A percentile compares a stretch with the other conserved stretches of the same genome.
Evolutionary conservation across 64 coral and sea anemone species (phyloP).

Genomic region (Porites lutea): DNA sequence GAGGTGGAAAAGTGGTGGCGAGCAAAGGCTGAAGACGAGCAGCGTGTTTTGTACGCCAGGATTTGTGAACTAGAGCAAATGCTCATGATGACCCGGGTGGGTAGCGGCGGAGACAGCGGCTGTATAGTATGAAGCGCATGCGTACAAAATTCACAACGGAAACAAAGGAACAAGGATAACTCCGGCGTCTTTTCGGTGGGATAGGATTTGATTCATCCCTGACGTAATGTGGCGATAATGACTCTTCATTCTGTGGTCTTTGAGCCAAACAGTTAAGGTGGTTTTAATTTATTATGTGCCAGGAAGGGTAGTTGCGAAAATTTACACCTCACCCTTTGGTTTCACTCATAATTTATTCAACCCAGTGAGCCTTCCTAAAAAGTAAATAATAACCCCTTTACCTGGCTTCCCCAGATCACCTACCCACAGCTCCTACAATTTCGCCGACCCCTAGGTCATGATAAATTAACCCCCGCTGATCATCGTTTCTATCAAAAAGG

Average conservation of each 20-base stretch:
- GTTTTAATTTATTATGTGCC: no score
- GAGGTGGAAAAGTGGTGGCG: conserved; percentile 48
- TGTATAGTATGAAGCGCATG: background rate
- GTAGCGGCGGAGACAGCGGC: background rate
- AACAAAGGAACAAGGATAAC: background rate
- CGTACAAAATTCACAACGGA: background rate
- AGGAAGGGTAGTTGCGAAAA: no score
- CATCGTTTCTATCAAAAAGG: no score
- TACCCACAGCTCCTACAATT: no score
- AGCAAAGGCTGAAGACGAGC: conserved; percentile 30
- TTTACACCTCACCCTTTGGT: no score
- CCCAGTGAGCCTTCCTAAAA: no score
- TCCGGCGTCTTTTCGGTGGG: background rate
- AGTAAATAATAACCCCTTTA: no score
- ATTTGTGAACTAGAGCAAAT: conserved; percentile 44
- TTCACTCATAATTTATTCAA: no score
- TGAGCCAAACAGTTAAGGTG: background rate
- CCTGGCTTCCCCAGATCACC: no score
- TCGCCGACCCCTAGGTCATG: no score
- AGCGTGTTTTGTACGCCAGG: conserved; percentile 41
- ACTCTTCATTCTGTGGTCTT: background rate
- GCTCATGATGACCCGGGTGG: background rate
- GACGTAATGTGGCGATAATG: background rate
- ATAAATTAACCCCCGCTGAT: no score
- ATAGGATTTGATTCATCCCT: background rate